Evolutionary conservation across 1,140 invertebrate species (phyloP).

Genomic region (Drosophila neocordata): DNA sequence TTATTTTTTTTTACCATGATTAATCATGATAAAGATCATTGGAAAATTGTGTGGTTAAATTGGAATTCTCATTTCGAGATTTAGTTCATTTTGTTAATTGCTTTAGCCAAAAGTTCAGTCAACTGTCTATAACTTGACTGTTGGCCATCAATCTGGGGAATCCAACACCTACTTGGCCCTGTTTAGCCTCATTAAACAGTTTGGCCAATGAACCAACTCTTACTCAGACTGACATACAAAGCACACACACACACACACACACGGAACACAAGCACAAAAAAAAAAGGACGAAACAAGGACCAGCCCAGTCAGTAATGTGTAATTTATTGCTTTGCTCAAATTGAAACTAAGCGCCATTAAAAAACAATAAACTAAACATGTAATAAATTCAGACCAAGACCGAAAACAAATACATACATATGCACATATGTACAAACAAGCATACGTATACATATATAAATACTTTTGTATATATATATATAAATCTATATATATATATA

Average conservation of each 20-base stretch:
- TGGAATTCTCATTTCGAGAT: conserved; percentile 8
- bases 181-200: conserved; percentile 48
- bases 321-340: conserved; percentile 75
- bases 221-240: not conserved
- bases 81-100: conserved; percentile 15
- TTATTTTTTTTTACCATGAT: conserved; percentile 4
- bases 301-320: conserved; percentile 62
- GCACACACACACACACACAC: not conserved
- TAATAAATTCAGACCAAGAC: conserved; percentile 68
- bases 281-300: conserved; percentile 27
- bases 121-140: conserved; percentile 32
- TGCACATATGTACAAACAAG: conserved; percentile 7
- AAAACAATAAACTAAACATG: conserved; percentile 79
- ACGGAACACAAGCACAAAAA: not conserved
- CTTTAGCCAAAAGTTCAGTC: conserved; percentile 25
- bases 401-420: conserved; percentile 17
- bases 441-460: conserved; percentile 13
- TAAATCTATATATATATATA: conserved; percentile 5
- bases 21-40: conserved; percentile 11
- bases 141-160: conserved; percentile 37
- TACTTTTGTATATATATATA: not conserved
- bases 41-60: not conserved
- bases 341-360: conserved; percentile 79
- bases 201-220: conserved; percentile 10
- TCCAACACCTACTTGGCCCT: conserved; percentile 27